Evolutionary conservation across 2,113 vertebrate species (phyloP).

Genomic region (Mungos mungo): DNA sequence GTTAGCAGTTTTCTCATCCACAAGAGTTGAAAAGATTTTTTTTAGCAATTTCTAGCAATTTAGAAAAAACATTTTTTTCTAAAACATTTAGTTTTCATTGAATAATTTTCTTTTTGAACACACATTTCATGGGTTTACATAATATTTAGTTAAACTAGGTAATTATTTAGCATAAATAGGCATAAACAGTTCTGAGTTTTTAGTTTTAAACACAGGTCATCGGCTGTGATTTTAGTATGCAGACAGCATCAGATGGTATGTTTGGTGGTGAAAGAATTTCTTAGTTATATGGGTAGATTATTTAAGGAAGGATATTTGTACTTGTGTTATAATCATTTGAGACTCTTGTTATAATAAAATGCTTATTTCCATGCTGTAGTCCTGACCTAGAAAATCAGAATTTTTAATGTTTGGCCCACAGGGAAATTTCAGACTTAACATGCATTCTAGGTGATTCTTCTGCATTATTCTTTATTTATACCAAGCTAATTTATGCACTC

Average conservation of each 20-base stretch:
- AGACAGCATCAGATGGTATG: neutral
- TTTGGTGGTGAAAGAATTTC: neutral
- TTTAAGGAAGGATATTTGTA: neutral
- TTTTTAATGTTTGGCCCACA: neutral
- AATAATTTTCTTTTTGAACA: conserved; percentile 11
- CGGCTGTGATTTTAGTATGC: neutral
- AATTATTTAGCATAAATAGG: neutral
- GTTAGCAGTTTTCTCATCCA: neutral
- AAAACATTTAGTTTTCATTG: conserved; percentile 28
- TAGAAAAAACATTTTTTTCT: neutral
- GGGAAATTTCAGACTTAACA: neutral
- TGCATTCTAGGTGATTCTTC: neutral
- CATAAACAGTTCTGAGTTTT: neutral
- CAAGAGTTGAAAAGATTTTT: neutral
- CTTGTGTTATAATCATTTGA: neutral
- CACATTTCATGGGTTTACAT: neutral
- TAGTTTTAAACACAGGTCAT: neutral
- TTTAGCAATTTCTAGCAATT: neutral
- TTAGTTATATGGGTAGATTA: neutral
- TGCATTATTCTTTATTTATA: neutral
- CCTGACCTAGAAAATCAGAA: conserved; percentile 35
- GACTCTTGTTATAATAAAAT: neutral
- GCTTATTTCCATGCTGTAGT: neutral
- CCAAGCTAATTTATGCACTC: neutral
- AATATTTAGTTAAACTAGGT: conserved; percentile 19